Percentiles rank a stretch among this genome's conserved stretches.
Conservation (phyloP, 2,797 vertebrate species). For the Anguilla pacifica region DNA sequence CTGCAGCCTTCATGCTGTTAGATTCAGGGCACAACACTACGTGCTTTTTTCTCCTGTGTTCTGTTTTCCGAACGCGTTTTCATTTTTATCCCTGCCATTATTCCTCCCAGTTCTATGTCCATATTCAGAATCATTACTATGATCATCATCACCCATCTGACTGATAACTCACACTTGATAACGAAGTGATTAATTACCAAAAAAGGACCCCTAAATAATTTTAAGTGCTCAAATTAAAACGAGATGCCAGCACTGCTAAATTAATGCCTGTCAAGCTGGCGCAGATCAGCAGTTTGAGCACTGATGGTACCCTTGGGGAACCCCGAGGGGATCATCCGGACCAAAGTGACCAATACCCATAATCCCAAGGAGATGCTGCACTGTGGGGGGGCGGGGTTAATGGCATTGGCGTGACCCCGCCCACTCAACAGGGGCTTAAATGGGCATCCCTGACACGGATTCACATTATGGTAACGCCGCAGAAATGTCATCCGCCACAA, state of each 20-base stretch:
- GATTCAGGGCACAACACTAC: slow-evolving; percentile 63
- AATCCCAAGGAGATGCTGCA: neutral
- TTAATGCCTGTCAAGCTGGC: neutral
- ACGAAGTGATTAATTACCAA: slow-evolving; percentile 69
- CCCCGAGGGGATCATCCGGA: neutral
- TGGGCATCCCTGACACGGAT: neutral
- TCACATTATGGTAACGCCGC: slow-evolving; percentile 1
- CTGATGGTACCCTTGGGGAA: neutral
- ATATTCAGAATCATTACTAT: slow-evolving; percentile 63
- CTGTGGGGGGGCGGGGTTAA: neutral
- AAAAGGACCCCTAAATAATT: slow-evolving; percentile 66
- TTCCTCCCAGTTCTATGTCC: slow-evolving; percentile 38
- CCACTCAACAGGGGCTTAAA: neutral
- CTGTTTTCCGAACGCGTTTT: slow-evolving; percentile 45
- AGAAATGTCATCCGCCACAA: slow-evolving; percentile 16
- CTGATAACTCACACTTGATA: slow-evolving; percentile 64
- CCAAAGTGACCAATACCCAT: neutral
- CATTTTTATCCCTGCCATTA: slow-evolving; percentile 50
- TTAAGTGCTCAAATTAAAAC: slow-evolving; percentile 46
- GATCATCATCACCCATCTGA: slow-evolving; percentile 66
- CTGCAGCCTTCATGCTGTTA: slow-evolving; percentile 47
- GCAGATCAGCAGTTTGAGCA: neutral
- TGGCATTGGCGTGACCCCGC: neutral
- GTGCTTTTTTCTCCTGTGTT: slow-evolving; percentile 57
- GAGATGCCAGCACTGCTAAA: slow-evolving; percentile 4